These are phyloP conservation scores for Atta cephalotes DNA, from an alignment of 1,140 invertebrate species.

Conservation along the genomic window DNA sequence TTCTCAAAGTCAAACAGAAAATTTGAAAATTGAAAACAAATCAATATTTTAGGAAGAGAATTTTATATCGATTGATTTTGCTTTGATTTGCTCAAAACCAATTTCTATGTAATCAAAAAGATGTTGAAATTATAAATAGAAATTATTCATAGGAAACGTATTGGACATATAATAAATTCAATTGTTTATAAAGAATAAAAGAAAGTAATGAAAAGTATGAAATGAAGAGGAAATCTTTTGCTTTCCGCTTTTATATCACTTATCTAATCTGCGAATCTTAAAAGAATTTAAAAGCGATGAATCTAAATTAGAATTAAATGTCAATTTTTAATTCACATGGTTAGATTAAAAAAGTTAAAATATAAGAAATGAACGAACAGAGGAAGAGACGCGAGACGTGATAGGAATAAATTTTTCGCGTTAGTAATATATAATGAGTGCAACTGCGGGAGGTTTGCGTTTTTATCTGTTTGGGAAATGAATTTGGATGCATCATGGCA, in stretches of 20 bases:
- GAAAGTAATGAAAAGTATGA: constrained; percentile 3
- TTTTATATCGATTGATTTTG: background rate
- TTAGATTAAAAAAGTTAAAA: constrained; percentile 6
- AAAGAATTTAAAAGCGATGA: background rate
- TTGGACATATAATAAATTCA: background rate
- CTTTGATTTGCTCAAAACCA: background rate
- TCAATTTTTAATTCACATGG: background rate
- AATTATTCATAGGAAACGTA: background rate
- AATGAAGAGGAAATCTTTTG: too few relatives aligned
- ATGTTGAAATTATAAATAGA: background rate
- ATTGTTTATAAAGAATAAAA: background rate
- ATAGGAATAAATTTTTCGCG: constrained; percentile 3
- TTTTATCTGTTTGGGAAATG: background rate
- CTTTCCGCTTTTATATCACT: background rate
- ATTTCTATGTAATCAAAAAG: background rate
- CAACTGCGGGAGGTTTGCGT: background rate
- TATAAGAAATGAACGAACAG: background rate
- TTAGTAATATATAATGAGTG: background rate
- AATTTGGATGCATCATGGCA: background rate
- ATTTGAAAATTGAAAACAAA: constrained; percentile 6
- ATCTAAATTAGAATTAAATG: background rate
- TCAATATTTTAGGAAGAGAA: background rate
- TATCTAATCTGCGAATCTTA: background rate
- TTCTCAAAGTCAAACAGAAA: background rate
- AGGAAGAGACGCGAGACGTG: background rate